Evolutionary conservation across 2,797 vertebrate genomes (phyloP).

Genomic region (Nannoperca obscura): DNA sequence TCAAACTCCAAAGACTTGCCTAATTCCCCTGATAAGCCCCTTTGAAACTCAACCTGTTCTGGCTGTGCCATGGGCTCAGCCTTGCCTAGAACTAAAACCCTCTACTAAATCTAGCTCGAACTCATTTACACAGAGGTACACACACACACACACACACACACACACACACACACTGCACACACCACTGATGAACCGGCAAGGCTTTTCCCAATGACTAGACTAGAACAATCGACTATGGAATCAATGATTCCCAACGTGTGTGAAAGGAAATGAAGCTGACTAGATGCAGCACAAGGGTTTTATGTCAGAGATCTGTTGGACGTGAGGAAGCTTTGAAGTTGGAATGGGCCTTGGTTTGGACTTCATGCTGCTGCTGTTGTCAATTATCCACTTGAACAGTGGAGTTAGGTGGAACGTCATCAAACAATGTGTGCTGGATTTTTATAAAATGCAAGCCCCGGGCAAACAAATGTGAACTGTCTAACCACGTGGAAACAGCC

Average conservation of each 20-base stretch:
- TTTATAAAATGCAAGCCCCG: slow-evolving; percentile 17
- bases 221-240: slow-evolving; percentile 83
- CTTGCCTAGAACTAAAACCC: slow-evolving; percentile 80
- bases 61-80: slow-evolving; percentile 82
- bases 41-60: slow-evolving; percentile 85
- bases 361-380: slow-evolving; percentile 76
- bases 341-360: slow-evolving; percentile 71
- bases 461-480: slow-evolving; percentile 46
- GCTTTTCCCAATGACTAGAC: slow-evolving; percentile 80
- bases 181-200: slow-evolving; percentile 59
- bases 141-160: slow-evolving; percentile 58
- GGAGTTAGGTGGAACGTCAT: slow-evolving; percentile 25
- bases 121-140: slow-evolving; percentile 82
- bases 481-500: slow-evolving; percentile 19
- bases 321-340: slow-evolving; percentile 75
- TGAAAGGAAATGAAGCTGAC: slow-evolving; percentile 74
- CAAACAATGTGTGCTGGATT: slow-evolving; percentile 8
- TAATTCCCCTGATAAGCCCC: slow-evolving; percentile 87
- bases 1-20: slow-evolving; percentile 84
- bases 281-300: slow-evolving; percentile 67
- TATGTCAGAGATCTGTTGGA: slow-evolving; percentile 76
- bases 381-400: slow-evolving; percentile 74
- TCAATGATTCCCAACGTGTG: slow-evolving; percentile 79
- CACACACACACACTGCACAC: slow-evolving; percentile 57
- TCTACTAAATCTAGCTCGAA: slow-evolving; percentile 83